Percentiles rank a stretch among this genome's conserved stretches.
Evolutionary conservation across 2,888 invertebrate genomes (phyloP).

Genomic region (Dasypogon diadema): DNA sequence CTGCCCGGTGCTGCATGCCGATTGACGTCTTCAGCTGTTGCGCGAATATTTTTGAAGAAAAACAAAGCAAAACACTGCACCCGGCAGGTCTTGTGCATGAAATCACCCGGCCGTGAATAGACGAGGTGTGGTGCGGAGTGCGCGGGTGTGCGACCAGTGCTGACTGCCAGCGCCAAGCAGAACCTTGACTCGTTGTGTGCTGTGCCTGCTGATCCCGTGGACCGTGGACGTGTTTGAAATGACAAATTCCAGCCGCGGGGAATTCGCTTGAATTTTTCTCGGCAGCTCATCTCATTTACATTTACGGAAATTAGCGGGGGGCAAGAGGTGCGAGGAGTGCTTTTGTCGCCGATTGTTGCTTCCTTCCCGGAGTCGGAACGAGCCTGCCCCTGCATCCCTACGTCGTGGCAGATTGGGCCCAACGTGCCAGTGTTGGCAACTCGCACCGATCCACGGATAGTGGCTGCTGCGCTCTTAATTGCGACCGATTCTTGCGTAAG

Average conservation of each 20-base stretch:
- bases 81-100: constrained; percentile 1
- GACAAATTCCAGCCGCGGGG: constrained; percentile 12
- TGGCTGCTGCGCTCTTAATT: neutral
- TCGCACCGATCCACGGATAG: neutral
- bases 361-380: neutral
- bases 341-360: neutral
- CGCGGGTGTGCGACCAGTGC: neutral
- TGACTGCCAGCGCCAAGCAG: neutral
- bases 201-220: neutral
- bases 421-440: constrained; percentile 29
- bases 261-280: too few species aligned
- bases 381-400: neutral
- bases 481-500: constrained; percentile 30
- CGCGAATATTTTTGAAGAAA: constrained; percentile 14
- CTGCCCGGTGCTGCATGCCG: neutral
- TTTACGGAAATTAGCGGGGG: constrained; percentile 9
- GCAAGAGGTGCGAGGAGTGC: neutral
- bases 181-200: constrained; percentile 23
- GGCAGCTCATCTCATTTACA: constrained; percentile 21
- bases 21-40: constrained; percentile 33
- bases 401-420: too few species aligned
- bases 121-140: neutral
- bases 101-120: neutral
- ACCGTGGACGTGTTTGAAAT: constrained; percentile 18
- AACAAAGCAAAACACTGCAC: neutral